Evolutionary conservation across 1,140 invertebrate genomes (phyloP), one percentile per base, ranked within the genome.

Genomic region (Odontomachus brunneus): DNA sequence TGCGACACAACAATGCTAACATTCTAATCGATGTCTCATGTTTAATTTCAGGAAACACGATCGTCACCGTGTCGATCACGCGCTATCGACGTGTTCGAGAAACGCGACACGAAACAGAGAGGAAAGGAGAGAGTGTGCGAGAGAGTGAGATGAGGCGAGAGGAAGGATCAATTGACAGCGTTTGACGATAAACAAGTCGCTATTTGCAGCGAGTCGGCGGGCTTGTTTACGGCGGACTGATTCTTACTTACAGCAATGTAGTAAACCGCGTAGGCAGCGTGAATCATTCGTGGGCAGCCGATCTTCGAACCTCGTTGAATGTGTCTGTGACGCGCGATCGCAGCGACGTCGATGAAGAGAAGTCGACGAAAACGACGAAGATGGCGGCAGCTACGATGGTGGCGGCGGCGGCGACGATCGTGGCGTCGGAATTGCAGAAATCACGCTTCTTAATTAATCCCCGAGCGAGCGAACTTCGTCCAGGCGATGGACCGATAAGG

Each of bases 301-400:
- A 86, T 90, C 90, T 88, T 90, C 89, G 86, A 85, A 86, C 84
- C 74, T 89, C 89, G 90, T 90, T 90, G 88, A 89, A n/a, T n/a
- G 73, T 38, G 65, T 72, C 82, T 51, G n/a, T n/a, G 76, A 75
- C 14, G 17, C 71, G 48, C 63, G 66, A 81, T 63, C 33, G 60
- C 75, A 69, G 44, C 57, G 62, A 19, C 15, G 49, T 12, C 15
- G 63, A 14, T 4, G 51, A n/a, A n/a, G 55, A 26, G 69, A 19
- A 3, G 57, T 29, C 29, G 53, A 12, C 9, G 22, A 33, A 33
- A 33, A 12, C 19, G 48, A 15, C 51, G 60, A 17, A 24, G 59
- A 9, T n/a, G n/a, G 29, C 29, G 53, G 38, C 9, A 14, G 71
- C 12, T n/a, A n/a, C 5, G 44, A 14, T 14, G 57, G 7, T 3